phyloP scores from a whole-genome alignment of 2,888 invertebrate species.

The Epirrhoe alternata region DNA sequence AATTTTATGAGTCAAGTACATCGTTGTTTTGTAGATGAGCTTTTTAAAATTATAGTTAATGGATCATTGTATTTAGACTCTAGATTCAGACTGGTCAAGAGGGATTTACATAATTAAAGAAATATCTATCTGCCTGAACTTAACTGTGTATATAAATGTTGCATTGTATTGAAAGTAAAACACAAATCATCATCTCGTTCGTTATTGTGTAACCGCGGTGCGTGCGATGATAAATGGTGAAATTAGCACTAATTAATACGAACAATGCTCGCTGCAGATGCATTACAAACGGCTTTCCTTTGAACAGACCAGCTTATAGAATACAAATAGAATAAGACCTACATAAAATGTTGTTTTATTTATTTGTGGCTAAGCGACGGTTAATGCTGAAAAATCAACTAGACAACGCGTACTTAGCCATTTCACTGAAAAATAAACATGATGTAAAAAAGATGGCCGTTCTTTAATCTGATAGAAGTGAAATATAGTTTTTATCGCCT shows the following conservation, averaged over 20 bases:
- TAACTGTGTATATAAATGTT: not conserved
- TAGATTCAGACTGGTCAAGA: not conserved
- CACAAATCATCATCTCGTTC: constrained; percentile 14
- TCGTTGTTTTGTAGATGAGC: no score
- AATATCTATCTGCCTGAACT: not conserved
- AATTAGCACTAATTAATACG: constrained; percentile 51
- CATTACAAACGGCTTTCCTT: constrained; percentile 37
- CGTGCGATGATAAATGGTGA: constrained; percentile 47
- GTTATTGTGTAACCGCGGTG: constrained; percentile 43
- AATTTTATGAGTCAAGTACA: not conserved
- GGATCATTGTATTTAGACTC: not conserved
- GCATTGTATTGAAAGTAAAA: constrained; percentile 10
- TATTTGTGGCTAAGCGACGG: no score
- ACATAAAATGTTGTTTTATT: not conserved
- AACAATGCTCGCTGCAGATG: constrained; percentile 41
- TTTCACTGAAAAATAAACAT: not conserved
- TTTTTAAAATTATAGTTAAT: no score
- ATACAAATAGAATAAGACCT: constrained; percentile 4
- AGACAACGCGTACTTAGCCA: not conserved
- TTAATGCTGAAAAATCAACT: no score
- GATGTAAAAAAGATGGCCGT: not conserved
- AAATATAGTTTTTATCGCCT: constrained; percentile 4
- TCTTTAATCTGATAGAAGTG: constrained; percentile 7
- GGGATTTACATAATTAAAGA: not conserved
- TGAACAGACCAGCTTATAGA: constrained; percentile 14